phyloP scores from a whole-genome alignment of 2,113 vertebrate genomes.

The Oenanthe oenanthe region DNA sequence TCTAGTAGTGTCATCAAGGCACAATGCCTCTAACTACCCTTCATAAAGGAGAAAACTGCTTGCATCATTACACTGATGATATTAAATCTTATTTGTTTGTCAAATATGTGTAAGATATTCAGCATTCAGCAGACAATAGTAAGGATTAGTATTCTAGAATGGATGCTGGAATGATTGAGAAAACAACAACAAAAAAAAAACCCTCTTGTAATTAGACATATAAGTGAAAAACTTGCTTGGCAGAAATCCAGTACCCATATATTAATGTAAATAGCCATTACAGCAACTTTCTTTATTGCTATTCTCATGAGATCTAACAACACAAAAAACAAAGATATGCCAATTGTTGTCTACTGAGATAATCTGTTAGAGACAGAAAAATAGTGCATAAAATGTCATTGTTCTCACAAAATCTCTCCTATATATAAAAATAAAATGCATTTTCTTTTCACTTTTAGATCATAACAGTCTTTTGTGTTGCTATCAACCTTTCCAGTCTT shows the following conservation, averaged over 20 bases:
- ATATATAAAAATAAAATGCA: background rate
- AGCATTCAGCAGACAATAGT: background rate
- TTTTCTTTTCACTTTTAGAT: background rate
- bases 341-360: conserved; percentile 7
- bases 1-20: background rate
- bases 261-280: conserved; percentile 59
- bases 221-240: conserved; percentile 34
- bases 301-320: conserved; percentile 13
- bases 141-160: conserved; percentile 47
- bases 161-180: background rate
- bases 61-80: conserved; percentile 22
- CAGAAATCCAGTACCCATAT: conserved; percentile 26
- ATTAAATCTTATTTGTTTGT: conserved; percentile 49
- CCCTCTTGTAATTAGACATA: conserved; percentile 13
- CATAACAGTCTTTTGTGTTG: background rate
- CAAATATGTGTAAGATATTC: conserved; percentile 46
- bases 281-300: conserved; percentile 35
- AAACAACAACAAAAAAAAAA: background rate
- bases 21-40: background rate
- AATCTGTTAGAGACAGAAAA: background rate
- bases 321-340: conserved; percentile 27
- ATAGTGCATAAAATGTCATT: background rate
- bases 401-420: background rate
- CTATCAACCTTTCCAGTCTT: background rate
- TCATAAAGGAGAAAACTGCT: conserved; percentile 14